A percentile compares a stretch with the other conserved stretches of the same genome.
These are phyloP conservation scores for Candidula unifasciata DNA, from an alignment of 2,888 invertebrate species.

Conservation along the genomic window DNA sequence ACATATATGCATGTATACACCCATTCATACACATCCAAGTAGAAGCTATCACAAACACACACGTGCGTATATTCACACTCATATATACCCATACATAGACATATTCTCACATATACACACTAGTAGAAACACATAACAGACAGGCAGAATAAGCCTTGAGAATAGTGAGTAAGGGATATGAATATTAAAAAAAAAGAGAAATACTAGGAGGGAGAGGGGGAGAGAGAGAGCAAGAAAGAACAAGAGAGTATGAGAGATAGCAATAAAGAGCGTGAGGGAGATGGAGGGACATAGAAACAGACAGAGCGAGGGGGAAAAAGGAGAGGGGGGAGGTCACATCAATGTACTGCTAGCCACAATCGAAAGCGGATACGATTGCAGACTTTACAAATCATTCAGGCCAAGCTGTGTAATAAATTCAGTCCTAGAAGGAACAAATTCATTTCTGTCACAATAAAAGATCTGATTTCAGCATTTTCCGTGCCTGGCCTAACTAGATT, in stretches of 20 bases:
- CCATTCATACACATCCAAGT: too few relatives aligned
- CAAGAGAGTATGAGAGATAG: background rate
- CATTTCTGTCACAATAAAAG: conserved; percentile 33
- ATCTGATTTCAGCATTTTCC: conserved; percentile 6
- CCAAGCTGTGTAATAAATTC: conserved; percentile 17
- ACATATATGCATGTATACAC: too few relatives aligned
- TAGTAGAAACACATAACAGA: too few relatives aligned
- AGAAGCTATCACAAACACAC: too few relatives aligned
- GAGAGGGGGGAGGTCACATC: background rate
- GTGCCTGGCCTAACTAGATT: background rate
- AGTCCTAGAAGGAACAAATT: background rate
- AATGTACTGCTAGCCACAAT: background rate
- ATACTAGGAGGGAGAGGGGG: background rate
- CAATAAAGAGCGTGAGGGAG: background rate
- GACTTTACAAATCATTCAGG: conserved; percentile 24
- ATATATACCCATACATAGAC: too few relatives aligned
- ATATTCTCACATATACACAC: too few relatives aligned
- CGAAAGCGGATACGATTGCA: conserved; percentile 9
- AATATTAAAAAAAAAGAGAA: too few relatives aligned
- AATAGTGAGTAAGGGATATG: too few relatives aligned
- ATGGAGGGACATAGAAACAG: background rate
- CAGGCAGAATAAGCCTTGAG: too few relatives aligned
- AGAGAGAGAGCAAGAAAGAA: background rate
- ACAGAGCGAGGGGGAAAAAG: background rate
- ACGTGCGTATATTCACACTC: too few relatives aligned